These are phyloP conservation scores for Silurus asotus DNA, from an alignment of 2,113 vertebrate genomes.

Conservation along the genomic window DNA sequence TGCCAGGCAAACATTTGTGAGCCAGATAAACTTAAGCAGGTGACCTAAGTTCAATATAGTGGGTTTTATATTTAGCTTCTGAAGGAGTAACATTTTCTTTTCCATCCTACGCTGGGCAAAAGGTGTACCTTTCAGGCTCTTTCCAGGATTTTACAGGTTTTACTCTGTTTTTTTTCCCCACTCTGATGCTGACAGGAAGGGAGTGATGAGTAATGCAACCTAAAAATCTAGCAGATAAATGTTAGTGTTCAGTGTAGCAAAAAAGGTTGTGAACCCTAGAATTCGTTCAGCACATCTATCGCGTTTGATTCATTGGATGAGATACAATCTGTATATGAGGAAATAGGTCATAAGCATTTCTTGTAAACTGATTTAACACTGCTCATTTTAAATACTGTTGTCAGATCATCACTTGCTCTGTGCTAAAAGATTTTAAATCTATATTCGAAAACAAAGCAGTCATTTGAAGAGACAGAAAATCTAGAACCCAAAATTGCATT, in stretches of 20 bases:
- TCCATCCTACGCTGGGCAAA: background rate
- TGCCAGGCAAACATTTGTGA: background rate
- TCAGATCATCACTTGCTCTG: background rate
- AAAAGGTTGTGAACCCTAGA: background rate
- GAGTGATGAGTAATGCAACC: background rate
- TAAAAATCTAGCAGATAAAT: background rate
- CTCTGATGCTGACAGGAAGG: background rate
- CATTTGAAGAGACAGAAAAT: background rate
- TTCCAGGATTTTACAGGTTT: background rate
- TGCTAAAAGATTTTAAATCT: background rate
- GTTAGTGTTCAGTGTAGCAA: background rate
- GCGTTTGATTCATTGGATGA: background rate
- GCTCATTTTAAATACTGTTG: background rate
- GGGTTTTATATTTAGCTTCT: conserved; percentile 13
- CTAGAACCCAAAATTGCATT: background rate
- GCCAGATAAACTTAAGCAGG: conserved; percentile 1
- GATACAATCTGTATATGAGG: background rate
- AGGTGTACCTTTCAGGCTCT: background rate
- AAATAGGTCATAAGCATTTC: background rate
- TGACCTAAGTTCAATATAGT: conserved; percentile 19
- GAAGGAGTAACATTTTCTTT: conserved; percentile 1
- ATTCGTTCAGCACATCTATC: background rate
- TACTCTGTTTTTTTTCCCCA: background rate
- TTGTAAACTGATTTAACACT: background rate
- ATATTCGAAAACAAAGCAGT: background rate